Evolutionary conservation across 2,888 invertebrate species (phyloP).

Genomic region (Dasypolia templi): DNA sequence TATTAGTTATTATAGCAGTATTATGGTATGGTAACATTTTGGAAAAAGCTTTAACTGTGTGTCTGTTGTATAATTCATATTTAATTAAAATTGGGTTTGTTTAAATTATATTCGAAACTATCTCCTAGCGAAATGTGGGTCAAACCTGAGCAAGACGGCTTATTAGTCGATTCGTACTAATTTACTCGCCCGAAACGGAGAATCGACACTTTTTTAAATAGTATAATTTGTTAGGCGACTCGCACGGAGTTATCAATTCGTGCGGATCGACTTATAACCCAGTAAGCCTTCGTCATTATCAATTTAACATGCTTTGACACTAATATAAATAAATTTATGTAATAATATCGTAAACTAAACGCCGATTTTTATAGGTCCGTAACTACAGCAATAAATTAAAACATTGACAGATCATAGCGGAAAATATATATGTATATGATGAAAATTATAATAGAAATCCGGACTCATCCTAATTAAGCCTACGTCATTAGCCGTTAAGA

Average conservation of each 20-base stretch:
- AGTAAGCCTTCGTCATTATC: too few relatives aligned
- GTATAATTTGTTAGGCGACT: too few relatives aligned
- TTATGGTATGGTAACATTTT: not conserved
- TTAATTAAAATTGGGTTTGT: not conserved
- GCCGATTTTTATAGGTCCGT: slow-evolving; percentile 1
- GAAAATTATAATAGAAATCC: slow-evolving; percentile 49
- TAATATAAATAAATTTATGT: slow-evolving; percentile 21
- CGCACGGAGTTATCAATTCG: too few relatives aligned
- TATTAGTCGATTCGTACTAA: too few relatives aligned
- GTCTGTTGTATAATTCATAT: not conserved
- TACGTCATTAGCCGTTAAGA: slow-evolving; percentile 65
- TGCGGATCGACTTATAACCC: too few relatives aligned
- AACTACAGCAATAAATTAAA: slow-evolving; percentile 19
- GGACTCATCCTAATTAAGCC: slow-evolving; percentile 61
- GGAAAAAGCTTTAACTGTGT: not conserved
- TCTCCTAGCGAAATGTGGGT: not conserved
- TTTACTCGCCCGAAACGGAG: too few relatives aligned
- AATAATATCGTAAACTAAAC: slow-evolving; percentile 16
- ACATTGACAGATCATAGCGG: slow-evolving; percentile 29
- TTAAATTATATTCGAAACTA: not conserved
- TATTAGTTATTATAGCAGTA: not conserved
- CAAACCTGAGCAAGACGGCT: not conserved
- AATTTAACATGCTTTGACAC: too few relatives aligned
- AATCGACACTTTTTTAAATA: too few relatives aligned
- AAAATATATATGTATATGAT: slow-evolving; percentile 43